phyloP scores from a whole-genome alignment of 2,797 vertebrate species.

The Hypotaenidia philippensis region DNA sequence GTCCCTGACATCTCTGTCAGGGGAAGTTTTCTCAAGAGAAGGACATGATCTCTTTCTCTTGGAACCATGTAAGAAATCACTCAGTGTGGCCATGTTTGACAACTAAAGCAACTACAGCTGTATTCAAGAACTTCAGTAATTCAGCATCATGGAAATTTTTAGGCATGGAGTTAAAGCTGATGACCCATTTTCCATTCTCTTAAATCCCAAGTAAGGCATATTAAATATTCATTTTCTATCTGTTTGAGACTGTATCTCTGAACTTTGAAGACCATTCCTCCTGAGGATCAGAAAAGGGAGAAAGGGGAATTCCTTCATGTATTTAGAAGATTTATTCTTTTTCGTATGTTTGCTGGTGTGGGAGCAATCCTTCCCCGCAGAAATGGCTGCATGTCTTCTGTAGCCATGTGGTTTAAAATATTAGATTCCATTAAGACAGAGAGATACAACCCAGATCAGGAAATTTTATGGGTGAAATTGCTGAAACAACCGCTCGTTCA shows the following conservation, averaged over 20 bases:
- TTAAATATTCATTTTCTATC: neutral
- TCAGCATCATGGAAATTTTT: neutral
- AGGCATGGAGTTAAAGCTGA: neutral
- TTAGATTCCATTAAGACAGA: neutral
- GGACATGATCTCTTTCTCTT: neutral
- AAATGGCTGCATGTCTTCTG: neutral
- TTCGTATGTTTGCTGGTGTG: neutral
- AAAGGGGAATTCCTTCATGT: neutral
- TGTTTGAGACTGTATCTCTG: neutral
- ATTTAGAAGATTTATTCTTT: neutral
- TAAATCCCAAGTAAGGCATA: neutral
- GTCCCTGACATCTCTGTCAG: slow-evolving; percentile 62
- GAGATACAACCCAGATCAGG: neutral
- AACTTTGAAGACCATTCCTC: neutral
- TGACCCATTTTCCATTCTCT: slow-evolving; percentile 21
- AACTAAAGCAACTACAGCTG: neutral
- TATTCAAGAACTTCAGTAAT: neutral
- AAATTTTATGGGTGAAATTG: neutral
- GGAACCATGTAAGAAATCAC: neutral
- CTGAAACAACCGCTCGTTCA: neutral
- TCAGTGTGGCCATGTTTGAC: neutral
- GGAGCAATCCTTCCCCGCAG: neutral
- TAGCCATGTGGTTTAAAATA: neutral
- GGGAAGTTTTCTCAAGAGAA: slow-evolving; percentile 42
- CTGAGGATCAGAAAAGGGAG: neutral